Evolutionary conservation across 1,140 invertebrate species (phyloP), one percentile per base, ranked within the genome.

Genomic region (Drosophila tristis): DNA sequence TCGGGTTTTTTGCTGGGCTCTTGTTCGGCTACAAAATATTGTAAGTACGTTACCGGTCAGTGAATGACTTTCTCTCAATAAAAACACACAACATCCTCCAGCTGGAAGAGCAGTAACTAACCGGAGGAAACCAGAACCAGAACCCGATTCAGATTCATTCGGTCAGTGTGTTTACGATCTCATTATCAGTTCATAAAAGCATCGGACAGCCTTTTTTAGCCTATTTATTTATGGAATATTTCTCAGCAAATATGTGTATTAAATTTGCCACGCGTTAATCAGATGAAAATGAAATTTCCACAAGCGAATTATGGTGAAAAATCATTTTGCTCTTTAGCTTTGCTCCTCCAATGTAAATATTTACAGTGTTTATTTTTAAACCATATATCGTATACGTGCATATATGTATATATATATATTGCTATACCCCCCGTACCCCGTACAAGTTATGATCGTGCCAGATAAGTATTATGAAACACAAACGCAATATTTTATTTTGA

Each of bases 291-390:
- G 20, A 57, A 20, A 42, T 20, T 5, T 23, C 15, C 29, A 49
- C 39, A 9, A 53, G 54, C 56, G 55, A 75, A 78, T 78, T 75
- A 75, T 80, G 45, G 56, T 43, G 35, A 65, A 59, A 50, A 47
- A 62, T 68, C 63, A 25, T 42, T n/a, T 26, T 56, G 57, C 57
- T 66, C 60, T 45, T 59, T 70, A 26, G 39, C 39, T 49, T 31
- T 49, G 16, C 29, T 29, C 29, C 48, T 53, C 63, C 63, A 87
- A 79, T 89, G 84, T 89, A 87, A 87, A 87, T 87, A 89, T 89
- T 87, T 87, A 87, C 71, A 87, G 39, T 31, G 57, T 89, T 82
- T 89, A 89, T 89, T 89, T 87, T 70, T 87, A 78, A 72, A 87
- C 84, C 75, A 65, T 85, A 76, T 62, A 78, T 39, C 53, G 26